Evolutionary conservation across 2,797 vertebrate genomes (phyloP).

Genomic region (Anableps anableps): DNA sequence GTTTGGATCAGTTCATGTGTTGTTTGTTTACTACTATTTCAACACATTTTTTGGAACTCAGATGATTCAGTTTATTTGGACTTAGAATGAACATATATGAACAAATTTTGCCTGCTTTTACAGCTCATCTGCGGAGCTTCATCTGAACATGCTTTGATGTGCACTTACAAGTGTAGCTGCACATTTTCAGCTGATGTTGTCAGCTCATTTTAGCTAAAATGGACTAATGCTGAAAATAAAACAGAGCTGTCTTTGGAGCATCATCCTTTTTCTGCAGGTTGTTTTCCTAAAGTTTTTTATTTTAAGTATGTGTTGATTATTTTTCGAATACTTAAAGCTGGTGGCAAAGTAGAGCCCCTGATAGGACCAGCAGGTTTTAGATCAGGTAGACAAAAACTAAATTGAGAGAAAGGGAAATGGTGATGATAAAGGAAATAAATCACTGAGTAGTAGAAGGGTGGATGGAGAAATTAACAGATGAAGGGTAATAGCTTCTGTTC

Average conservation of each 20-base stretch:
- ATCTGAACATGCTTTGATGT: conserved; percentile 5
- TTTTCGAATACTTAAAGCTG: conserved; percentile 14
- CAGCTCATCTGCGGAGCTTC: conserved; percentile 1
- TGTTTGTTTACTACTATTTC: neutral
- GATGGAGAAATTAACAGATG: conserved; percentile 6
- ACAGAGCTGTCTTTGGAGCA: neutral
- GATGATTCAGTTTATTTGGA: conserved; percentile 3
- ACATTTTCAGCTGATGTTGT: conserved; percentile 20
- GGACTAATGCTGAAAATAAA: conserved; percentile 23
- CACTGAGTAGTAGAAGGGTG: conserved; percentile 16
- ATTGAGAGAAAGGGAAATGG: conserved; percentile 1
- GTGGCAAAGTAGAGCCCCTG: conserved; percentile 28
- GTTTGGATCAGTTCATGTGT: conserved; percentile 5
- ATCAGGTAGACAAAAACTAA: conserved; percentile 5
- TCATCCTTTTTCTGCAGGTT: neutral
- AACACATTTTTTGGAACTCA: conserved; percentile 20
- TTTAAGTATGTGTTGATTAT: conserved; percentile 10
- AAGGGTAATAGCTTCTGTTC: neutral
- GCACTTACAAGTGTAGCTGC: conserved; percentile 13
- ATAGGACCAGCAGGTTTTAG: conserved; percentile 38
- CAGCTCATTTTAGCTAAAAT: conserved; percentile 21
- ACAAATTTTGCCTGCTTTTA: conserved; percentile 4
- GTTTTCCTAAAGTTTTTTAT: neutral
- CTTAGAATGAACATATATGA: conserved; percentile 21
- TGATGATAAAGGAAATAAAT: conserved; percentile 18